These are phyloP conservation scores for Melanargia galathea DNA, from an alignment of 2,888 invertebrate species.

Conservation along the genomic window DNA sequence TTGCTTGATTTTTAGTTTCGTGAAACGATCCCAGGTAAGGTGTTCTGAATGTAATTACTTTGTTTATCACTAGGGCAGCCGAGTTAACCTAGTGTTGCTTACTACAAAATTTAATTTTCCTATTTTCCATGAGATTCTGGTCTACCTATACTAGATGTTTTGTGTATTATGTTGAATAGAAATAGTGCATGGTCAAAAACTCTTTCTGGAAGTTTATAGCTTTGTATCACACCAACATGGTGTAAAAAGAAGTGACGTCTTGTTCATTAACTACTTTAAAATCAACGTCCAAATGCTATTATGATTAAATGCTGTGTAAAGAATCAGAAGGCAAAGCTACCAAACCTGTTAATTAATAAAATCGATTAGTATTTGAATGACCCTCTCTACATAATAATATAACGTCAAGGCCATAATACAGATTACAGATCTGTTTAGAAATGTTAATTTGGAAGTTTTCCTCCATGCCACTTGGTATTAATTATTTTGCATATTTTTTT, in stretches of 20 bases:
- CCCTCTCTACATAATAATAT: conserved; percentile 50
- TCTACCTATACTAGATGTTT: too few species aligned
- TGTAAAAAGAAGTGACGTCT: not conserved
- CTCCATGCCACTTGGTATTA: conserved; percentile 8
- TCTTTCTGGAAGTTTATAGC: too few species aligned
- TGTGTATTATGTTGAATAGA: too few species aligned
- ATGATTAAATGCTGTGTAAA: conserved; percentile 50
- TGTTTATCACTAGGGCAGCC: too few species aligned
- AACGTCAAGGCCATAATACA: conserved; percentile 58
- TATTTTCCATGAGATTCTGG: too few species aligned
- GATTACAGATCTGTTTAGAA: conserved; percentile 22
- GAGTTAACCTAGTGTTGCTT: too few species aligned
- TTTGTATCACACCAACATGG: too few species aligned
- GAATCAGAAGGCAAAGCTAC: conserved; percentile 63
- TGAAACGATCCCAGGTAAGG: too few species aligned
- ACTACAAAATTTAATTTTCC: too few species aligned
- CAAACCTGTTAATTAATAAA: conserved; percentile 75
- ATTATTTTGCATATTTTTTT: conserved; percentile 13
- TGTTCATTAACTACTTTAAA: not conserved
- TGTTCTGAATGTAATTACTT: too few species aligned
- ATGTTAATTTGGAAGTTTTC: conserved; percentile 22
- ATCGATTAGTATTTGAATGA: conserved; percentile 75
- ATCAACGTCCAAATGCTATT: conserved; percentile 5
- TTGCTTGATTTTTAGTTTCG: too few species aligned
- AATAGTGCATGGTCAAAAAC: too few species aligned